phyloP scores from a whole-genome alignment of 2,797 vertebrate species.

The Tokudaia tokunoshimensis region DNA sequence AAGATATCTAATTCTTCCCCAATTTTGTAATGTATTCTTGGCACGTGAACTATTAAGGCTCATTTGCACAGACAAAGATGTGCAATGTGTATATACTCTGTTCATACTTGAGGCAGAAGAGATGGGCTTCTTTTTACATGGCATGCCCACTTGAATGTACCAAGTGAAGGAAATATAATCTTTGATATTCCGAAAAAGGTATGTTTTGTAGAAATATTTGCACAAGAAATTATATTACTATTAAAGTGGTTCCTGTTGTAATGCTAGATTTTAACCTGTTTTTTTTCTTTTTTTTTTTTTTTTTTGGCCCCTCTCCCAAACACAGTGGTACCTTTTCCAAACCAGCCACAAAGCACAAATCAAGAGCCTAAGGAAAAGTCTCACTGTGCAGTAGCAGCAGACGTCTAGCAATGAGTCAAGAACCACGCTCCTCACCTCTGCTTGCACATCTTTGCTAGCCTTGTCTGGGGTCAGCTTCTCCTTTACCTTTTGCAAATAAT shows the following conservation, averaged over 20 bases:
- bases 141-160: slow-evolving; percentile 29
- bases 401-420: neutral
- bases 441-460: neutral
- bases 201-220: slow-evolving; percentile 57
- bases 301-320: slow-evolving; percentile 57
- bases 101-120: slow-evolving; percentile 58
- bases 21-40: slow-evolving; percentile 67
- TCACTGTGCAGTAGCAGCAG: rapidly evolving
- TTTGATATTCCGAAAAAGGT: slow-evolving; percentile 35
- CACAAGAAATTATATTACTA: slow-evolving; percentile 53
- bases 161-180: slow-evolving; percentile 54
- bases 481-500: neutral
- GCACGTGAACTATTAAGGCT: slow-evolving; percentile 40
- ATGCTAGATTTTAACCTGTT: slow-evolving; percentile 60
- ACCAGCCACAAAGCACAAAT: neutral
- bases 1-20: slow-evolving; percentile 62
- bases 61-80: slow-evolving; percentile 66
- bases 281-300: neutral
- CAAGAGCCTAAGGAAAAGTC: neutral
- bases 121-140: slow-evolving; percentile 35
- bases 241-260: slow-evolving; percentile 47
- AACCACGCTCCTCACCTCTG: neutral
- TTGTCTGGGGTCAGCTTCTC: neutral
- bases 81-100: slow-evolving; percentile 48
- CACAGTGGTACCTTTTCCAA: slow-evolving; percentile 23